Evolutionary conservation across 2,113 vertebrate species (phyloP).

Genomic region (Syrmaticus mikado): DNA sequence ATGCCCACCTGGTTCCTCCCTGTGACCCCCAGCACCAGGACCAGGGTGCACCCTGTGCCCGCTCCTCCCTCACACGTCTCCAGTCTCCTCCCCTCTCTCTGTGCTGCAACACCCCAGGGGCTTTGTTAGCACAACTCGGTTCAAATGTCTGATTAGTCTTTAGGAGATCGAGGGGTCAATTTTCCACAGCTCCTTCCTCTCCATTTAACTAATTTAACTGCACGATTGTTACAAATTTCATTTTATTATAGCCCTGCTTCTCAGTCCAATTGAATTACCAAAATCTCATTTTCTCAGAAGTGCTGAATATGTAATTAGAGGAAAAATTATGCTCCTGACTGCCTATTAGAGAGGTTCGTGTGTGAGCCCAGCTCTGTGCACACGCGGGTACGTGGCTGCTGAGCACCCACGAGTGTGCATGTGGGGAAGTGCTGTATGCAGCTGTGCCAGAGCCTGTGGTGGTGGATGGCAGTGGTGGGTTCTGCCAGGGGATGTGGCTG

Average conservation of each 20-base stretch:
- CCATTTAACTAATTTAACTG: conserved; percentile 89
- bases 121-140: conserved; percentile 74
- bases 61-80: no score
- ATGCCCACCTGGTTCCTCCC: neutral
- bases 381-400: neutral
- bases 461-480: neutral
- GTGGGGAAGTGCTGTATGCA: rapidly evolving
- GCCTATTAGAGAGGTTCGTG: conserved; percentile 77
- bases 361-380: conserved; percentile 14
- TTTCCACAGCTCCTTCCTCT: conserved; percentile 83
- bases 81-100: rapidly evolving
- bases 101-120: neutral
- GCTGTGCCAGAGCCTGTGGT: neutral
- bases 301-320: conserved; percentile 92
- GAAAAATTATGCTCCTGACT: conserved; percentile 80
- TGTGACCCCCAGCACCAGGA: neutral
- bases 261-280: conserved; percentile 93
- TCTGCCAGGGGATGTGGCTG: neutral
- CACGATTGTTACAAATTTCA: conserved; percentile 86
- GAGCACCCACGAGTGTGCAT: neutral
- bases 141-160: conserved; percentile 82
- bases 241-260: conserved; percentile 88
- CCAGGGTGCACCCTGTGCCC: rapidly evolving
- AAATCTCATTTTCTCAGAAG: conserved; percentile 94
- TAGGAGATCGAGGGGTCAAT: conserved; percentile 83